Percentiles rank a stretch among this genome's conserved stretches.
phyloP scores from a whole-genome alignment of 2,797 vertebrate genomes.

The Molossus alvarezi region DNA sequence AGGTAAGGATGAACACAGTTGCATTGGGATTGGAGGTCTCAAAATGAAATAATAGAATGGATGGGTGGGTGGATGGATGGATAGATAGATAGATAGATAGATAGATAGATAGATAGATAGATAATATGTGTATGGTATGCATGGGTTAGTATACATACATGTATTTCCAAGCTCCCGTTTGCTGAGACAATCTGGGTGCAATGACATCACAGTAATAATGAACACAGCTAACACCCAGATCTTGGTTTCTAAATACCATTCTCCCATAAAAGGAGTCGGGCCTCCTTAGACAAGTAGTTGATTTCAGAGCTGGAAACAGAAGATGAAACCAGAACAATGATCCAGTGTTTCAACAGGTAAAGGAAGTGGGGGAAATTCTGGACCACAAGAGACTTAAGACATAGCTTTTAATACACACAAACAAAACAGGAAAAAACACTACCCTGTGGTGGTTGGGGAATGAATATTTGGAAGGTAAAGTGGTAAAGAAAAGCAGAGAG shows the following conservation, averaged over 20 bases:
- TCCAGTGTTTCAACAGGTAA: constrained; percentile 2
- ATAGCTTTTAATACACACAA: background rate
- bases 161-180: background rate
- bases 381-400: background rate
- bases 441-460: background rate
- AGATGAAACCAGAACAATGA: background rate
- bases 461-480: constrained; percentile 26
- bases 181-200: background rate
- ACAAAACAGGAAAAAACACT: background rate
- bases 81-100: background rate
- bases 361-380: background rate
- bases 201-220: background rate
- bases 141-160: background rate
- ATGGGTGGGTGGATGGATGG: background rate
- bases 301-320: background rate
- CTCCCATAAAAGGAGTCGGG: background rate
- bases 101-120: background rate
- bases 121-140: background rate
- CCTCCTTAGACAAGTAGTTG: background rate
- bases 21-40: background rate
- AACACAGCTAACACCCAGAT: background rate
- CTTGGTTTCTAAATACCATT: constrained; percentile 38
- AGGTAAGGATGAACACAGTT: background rate
- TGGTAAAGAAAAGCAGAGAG: background rate
- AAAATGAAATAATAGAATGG: background rate